Percentiles rank a stretch among this genome's conserved stretches.
Conservation (phyloP, 2,797 vertebrate species). For the Salarias fasciatus region DNA sequence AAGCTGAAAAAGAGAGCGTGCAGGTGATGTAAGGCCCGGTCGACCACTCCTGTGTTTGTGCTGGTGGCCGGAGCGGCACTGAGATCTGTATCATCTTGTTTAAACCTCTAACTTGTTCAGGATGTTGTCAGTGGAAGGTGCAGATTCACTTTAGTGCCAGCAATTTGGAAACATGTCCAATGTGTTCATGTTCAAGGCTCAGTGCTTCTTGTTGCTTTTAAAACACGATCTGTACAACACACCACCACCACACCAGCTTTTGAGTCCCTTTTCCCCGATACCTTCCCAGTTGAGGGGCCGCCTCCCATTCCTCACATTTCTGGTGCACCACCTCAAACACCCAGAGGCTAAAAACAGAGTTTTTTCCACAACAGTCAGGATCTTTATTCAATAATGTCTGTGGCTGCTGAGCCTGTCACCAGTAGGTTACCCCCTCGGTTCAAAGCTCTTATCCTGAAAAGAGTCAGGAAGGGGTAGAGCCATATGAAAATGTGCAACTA, state of each 20-base stretch:
- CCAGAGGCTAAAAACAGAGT: constrained; percentile 31
- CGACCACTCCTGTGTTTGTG: constrained; percentile 61
- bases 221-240: too few relatives aligned
- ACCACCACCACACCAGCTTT: too few relatives aligned
- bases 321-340: constrained; percentile 52
- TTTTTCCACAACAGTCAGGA: constrained; percentile 53
- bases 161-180: constrained; percentile 24
- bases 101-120: constrained; percentile 18
- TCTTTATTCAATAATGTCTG: constrained; percentile 55
- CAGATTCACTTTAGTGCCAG: constrained; percentile 27
- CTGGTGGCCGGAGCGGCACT: constrained; percentile 15
- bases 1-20: constrained; percentile 1
- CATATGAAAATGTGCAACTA: constrained; percentile 16
- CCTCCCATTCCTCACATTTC: constrained; percentile 60
- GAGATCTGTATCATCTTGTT: constrained; percentile 64
- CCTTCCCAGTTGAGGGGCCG: constrained; percentile 44
- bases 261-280: constrained; percentile 66
- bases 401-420: constrained; percentile 27
- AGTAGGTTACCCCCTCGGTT: constrained; percentile 13
- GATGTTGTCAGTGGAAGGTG: constrained; percentile 35
- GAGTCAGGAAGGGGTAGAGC: constrained; percentile 24
- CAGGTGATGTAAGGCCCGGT: constrained; percentile 50
- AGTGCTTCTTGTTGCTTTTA: constrained; percentile 26
- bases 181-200: constrained; percentile 56
- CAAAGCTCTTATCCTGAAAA: constrained; percentile 14